Percentiles rank a stretch among this genome's conserved stretches.
Evolutionary conservation across 2,888 invertebrate species (phyloP).

Genomic region (Lobophora halterata): DNA sequence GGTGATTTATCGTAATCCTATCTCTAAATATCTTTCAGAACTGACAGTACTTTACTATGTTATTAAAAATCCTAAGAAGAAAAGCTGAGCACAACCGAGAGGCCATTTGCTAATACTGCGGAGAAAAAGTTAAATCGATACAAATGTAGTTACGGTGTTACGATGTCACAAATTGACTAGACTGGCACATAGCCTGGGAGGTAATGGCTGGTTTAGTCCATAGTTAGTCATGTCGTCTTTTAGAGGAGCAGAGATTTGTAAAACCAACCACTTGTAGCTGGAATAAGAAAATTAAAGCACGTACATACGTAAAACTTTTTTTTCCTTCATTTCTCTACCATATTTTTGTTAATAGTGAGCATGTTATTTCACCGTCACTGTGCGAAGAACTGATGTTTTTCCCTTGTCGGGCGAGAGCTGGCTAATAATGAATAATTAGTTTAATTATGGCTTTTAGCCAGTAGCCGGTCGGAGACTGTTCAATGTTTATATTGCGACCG

Average conservation of each 20-base stretch:
- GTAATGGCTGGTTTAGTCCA: slow-evolving; percentile 1
- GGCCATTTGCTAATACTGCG: slow-evolving; percentile 24
- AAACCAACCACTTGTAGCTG: too few relatives aligned
- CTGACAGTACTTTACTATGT: slow-evolving; percentile 2
- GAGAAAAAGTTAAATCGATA: slow-evolving; percentile 53
- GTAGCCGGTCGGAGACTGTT: slow-evolving; percentile 45
- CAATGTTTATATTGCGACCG: slow-evolving; percentile 33
- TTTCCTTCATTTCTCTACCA: too few relatives aligned
- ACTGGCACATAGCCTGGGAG: slow-evolving; percentile 7
- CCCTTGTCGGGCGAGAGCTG: slow-evolving; percentile 54
- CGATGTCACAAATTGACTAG: slow-evolving; percentile 54
- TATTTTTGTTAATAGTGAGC: neutral
- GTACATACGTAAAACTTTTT: too few relatives aligned
- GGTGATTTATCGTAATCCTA: neutral
- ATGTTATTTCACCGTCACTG: slow-evolving; percentile 7
- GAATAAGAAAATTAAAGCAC: too few relatives aligned
- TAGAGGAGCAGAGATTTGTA: too few relatives aligned
- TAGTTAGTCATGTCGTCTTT: too few relatives aligned
- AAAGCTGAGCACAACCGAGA: slow-evolving; percentile 10
- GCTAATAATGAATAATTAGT: slow-evolving; percentile 75
- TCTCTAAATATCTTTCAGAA: too few relatives aligned
- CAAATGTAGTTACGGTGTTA: slow-evolving; percentile 53
- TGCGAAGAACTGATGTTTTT: slow-evolving; percentile 50
- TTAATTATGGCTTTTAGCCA: slow-evolving; percentile 72
- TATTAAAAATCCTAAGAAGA: slow-evolving; percentile 11